Evolutionary conservation across 2,888 invertebrate genomes (phyloP).

Genomic region (Acronicta leporina): DNA sequence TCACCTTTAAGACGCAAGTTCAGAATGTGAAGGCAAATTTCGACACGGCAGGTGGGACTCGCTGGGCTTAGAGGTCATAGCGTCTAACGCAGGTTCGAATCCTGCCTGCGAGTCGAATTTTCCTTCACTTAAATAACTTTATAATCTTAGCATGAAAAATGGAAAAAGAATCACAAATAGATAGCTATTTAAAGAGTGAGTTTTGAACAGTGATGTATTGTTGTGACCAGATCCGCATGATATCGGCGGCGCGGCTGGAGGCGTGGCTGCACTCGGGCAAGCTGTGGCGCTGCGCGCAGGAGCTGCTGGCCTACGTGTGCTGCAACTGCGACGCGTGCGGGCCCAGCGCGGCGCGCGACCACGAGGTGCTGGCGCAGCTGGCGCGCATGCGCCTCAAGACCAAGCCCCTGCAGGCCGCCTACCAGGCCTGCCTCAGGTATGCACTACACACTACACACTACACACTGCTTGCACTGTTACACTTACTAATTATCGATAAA

Average conservation of each 20-base stretch:
- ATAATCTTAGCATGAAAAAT: too few relatives aligned
- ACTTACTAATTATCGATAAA: too few relatives aligned
- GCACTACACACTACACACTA: too few relatives aligned
- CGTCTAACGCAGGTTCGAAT: too few relatives aligned
- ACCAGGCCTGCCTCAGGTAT: conserved; percentile 94
- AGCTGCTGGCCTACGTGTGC: conserved; percentile 96
- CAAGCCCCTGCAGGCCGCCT: conserved; percentile 96
- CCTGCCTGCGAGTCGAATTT: too few relatives aligned
- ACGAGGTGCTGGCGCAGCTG: conserved; percentile 94
- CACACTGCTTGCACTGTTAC: background rate
- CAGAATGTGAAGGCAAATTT: too few relatives aligned
- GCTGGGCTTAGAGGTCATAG: too few relatives aligned
- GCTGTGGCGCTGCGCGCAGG: conserved; percentile 96
- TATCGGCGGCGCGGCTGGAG: conserved; percentile 95
- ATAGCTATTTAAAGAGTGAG: too few relatives aligned
- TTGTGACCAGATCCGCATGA: conserved; percentile 90
- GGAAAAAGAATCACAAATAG: too few relatives aligned
- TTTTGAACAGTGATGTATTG: background rate
- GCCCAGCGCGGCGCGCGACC: conserved; percentile 90
- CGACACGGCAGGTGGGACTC: too few relatives aligned
- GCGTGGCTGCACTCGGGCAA: conserved; percentile 99
- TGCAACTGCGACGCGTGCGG: conserved; percentile 93
- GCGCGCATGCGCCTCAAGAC: conserved; percentile 97
- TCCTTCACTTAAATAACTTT: too few relatives aligned
- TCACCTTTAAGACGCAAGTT: too few relatives aligned